These are phyloP conservation scores for Cyanoliseus patagonus DNA, from an alignment of 2,113 vertebrate species.

Conservation along the genomic window DNA sequence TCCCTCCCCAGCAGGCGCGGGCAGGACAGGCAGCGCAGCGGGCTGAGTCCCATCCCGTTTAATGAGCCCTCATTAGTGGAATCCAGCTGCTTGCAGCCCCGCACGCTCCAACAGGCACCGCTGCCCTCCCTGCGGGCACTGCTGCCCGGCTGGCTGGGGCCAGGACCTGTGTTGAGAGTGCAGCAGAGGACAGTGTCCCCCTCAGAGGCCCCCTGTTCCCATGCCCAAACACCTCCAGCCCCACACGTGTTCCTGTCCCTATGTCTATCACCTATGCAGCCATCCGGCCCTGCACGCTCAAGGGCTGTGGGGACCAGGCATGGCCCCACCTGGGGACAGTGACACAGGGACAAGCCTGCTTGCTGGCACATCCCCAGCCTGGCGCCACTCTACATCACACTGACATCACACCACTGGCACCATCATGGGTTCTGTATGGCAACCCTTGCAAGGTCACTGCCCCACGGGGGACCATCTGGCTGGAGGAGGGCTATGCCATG, in stretches of 20 bases:
- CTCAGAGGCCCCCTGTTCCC: not conserved
- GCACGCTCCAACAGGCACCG: constrained; percentile 28
- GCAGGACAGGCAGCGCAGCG: not conserved
- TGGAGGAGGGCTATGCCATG: not conserved
- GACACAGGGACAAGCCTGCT: not conserved
- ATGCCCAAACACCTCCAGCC: not conserved
- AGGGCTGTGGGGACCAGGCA: not conserved
- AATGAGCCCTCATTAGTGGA: constrained; percentile 81
- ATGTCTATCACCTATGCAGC: not conserved
- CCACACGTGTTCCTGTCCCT: not conserved
- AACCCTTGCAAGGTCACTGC: constrained; percentile 24
- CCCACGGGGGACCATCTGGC: constrained; percentile 39
- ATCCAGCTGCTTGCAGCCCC: constrained; percentile 74
- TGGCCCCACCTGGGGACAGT: not conserved
- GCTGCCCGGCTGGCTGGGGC: not conserved
- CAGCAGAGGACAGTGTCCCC: not conserved
- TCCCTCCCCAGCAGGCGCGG: not conserved
- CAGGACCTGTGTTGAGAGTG: not conserved
- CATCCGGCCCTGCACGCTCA: fast-evolving
- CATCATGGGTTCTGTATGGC: not conserved
- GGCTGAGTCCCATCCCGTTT: constrained; percentile 56
- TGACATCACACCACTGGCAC: not conserved
- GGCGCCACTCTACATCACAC: not conserved
- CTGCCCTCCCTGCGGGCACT: constrained; percentile 59
- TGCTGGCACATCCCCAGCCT: not conserved